These are phyloP conservation scores for Apamea crenata DNA, from an alignment of 2,888 invertebrate species.

Conservation along the genomic window DNA sequence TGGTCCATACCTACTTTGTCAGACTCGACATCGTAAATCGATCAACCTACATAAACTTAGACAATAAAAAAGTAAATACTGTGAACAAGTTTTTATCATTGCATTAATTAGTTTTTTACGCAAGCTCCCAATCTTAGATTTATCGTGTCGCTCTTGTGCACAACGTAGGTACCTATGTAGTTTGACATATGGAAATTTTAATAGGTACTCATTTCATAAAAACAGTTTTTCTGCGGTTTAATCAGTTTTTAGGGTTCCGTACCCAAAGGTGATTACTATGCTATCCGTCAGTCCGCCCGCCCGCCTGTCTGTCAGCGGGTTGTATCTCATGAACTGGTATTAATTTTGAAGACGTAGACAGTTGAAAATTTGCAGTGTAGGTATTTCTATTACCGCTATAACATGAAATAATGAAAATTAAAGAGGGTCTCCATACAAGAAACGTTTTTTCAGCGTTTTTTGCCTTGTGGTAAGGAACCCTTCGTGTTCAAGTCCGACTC, in stretches of 20 bases:
- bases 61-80: neutral
- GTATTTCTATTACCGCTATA: too few species aligned
- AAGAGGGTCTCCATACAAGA: too few species aligned
- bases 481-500: too few species aligned
- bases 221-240: neutral
- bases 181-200: conserved; percentile 4
- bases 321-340: too few species aligned
- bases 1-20: too few species aligned
- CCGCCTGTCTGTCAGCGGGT: too few species aligned
- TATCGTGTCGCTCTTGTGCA: neutral
- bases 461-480: too few species aligned
- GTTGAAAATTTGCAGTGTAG: too few species aligned
- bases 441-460: too few species aligned
- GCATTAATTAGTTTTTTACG: conserved; percentile 26
- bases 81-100: conserved; percentile 13
- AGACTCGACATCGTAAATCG: neutral
- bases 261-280: neutral
- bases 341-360: too few species aligned
- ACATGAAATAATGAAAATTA: too few species aligned
- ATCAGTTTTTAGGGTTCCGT: neutral
- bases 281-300: too few species aligned
- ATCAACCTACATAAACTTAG: neutral
- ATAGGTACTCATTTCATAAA: neutral
- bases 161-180: neutral
- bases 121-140: neutral